These are phyloP conservation scores for Heliconius ismenius DNA, from an alignment of 2,888 invertebrate species.

Conservation along the genomic window DNA sequence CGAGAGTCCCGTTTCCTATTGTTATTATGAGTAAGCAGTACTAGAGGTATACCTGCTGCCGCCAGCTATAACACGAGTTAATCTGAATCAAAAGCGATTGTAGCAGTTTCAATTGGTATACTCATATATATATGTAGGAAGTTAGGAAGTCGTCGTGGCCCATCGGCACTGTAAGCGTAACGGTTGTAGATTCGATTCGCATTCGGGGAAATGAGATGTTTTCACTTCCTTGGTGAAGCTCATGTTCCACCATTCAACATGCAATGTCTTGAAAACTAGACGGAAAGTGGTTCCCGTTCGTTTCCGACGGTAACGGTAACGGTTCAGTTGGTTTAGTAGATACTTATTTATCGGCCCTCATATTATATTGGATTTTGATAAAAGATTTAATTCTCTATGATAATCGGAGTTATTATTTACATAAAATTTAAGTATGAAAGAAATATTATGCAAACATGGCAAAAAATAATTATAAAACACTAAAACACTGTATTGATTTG, in stretches of 20 bases:
- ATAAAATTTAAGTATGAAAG: too few relatives aligned
- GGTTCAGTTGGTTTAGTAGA: too few relatives aligned
- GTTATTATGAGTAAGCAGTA: conserved; percentile 12
- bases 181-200: too few relatives aligned
- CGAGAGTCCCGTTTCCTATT: conserved; percentile 29
- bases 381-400: too few relatives aligned
- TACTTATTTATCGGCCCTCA: too few relatives aligned
- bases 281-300: too few relatives aligned
- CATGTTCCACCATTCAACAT: too few relatives aligned
- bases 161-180: not conserved
- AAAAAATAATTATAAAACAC: not conserved
- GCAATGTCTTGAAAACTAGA: too few relatives aligned
- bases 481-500: not conserved
- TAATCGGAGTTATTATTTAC: too few relatives aligned
- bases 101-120: not conserved
- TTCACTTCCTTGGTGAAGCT: not conserved
- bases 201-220: too few relatives aligned
- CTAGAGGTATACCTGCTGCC: conserved; percentile 6
- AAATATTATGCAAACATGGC: not conserved
- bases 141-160: not conserved
- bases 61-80: not conserved
- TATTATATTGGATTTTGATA: too few relatives aligned
- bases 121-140: not conserved
- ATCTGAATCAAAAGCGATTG: conserved; percentile 1
- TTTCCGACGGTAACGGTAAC: too few relatives aligned